A percentile compares a stretch with the other conserved stretches of the same genome.
These are phyloP conservation scores for Globodera ellingtonae DNA, from an alignment of 1,140 invertebrate genomes.

Conservation along the genomic window DNA sequence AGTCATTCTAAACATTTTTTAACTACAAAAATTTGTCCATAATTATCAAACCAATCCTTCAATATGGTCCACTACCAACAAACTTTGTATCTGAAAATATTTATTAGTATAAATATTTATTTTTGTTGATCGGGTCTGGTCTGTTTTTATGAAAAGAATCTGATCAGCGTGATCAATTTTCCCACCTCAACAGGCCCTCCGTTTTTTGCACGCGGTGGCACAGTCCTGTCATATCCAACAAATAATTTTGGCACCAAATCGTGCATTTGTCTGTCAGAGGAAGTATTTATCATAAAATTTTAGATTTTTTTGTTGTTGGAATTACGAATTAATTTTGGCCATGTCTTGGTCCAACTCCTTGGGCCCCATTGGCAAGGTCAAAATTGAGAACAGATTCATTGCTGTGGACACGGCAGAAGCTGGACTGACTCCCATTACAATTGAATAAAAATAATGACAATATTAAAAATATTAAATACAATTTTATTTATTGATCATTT, in stretches of 20 bases:
- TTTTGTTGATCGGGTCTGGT: too few relatives aligned
- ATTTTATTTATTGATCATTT: too few relatives aligned
- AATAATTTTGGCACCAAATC: slow-evolving; percentile 27
- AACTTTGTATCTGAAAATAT: slow-evolving; percentile 25
- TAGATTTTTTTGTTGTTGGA: background rate
- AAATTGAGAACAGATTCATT: slow-evolving; percentile 29
- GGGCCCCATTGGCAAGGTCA: slow-evolving; percentile 5
- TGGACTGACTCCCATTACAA: slow-evolving; percentile 18
- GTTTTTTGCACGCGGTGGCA: background rate
- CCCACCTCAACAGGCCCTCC: slow-evolving; percentile 14
- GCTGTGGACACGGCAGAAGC: slow-evolving; percentile 17
- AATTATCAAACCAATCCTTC: slow-evolving; percentile 11
- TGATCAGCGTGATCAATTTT: background rate
- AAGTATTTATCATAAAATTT: background rate
- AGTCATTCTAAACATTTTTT: slow-evolving; percentile 23
- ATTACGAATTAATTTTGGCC: slow-evolving; percentile 12
- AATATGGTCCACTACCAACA: slow-evolving; percentile 27
- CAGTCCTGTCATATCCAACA: slow-evolving; percentile 4
- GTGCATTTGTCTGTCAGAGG: slow-evolving; percentile 3
- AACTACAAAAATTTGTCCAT: background rate
- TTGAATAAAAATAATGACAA: too few relatives aligned
- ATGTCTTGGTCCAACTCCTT: slow-evolving; percentile 22
- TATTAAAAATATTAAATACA: too few relatives aligned
- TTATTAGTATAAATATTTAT: background rate
- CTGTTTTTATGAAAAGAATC: too few relatives aligned